These are phyloP conservation scores for Sturnus vulgaris DNA, from an alignment of 2,113 vertebrate species.

Conservation along the genomic window DNA sequence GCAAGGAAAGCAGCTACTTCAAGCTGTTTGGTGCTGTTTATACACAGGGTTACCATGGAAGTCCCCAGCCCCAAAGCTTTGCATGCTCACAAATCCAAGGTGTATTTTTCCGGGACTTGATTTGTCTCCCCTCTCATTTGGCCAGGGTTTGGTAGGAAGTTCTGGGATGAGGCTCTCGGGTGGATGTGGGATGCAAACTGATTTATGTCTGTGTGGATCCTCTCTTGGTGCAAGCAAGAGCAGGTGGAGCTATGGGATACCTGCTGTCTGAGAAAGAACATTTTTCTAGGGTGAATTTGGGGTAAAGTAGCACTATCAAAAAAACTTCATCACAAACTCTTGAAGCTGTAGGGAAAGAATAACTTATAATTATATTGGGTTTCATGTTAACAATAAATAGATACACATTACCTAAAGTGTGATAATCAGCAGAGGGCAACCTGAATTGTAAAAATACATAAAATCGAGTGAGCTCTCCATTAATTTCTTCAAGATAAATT, in stretches of 20 bases:
- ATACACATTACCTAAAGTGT: not conserved
- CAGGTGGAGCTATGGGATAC: not conserved
- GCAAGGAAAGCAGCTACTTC: slow-evolving; percentile 54
- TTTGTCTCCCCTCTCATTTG: not conserved
- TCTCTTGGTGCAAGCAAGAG: not conserved
- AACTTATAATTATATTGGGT: not conserved
- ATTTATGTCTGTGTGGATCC: not conserved
- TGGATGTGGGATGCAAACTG: not conserved
- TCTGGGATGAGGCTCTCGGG: not conserved
- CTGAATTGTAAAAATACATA: not conserved
- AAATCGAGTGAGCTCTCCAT: not conserved
- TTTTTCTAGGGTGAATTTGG: not conserved
- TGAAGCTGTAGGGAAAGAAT: not conserved
- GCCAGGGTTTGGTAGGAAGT: not conserved
- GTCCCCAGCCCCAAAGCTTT: not conserved
- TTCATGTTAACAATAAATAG: not conserved
- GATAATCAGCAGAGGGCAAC: not conserved
- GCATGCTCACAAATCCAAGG: not conserved
- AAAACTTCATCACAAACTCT: not conserved
- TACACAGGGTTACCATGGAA: slow-evolving; percentile 44
- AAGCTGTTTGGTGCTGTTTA: slow-evolving; percentile 53
- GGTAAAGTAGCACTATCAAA: not conserved
- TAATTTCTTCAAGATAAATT: not conserved
- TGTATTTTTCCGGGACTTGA: not conserved
- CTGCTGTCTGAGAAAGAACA: not conserved